phyloP scores from a whole-genome alignment of 2,888 invertebrate species.

The Epistrophe grossulariae region DNA sequence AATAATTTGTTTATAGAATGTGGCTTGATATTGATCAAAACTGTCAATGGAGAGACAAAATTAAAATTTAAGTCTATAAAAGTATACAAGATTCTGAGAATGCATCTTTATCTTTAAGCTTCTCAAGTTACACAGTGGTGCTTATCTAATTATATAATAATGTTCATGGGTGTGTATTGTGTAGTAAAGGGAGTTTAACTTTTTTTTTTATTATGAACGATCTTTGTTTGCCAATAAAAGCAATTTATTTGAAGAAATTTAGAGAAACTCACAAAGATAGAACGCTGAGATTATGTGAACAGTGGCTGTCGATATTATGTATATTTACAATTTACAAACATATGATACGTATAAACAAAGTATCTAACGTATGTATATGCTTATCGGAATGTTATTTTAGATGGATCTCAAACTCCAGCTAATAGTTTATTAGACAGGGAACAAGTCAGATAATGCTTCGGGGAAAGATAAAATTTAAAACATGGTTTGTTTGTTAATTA shows the following conservation, averaged over 20 bases:
- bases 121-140: constrained; percentile 22
- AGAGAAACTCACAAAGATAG: not conserved
- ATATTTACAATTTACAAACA: too few species aligned
- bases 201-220: constrained; percentile 2
- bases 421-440: too few species aligned
- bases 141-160: not conserved
- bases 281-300: not conserved
- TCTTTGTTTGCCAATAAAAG: not conserved
- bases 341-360: too few species aligned
- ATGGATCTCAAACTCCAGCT: not conserved
- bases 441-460: too few species aligned
- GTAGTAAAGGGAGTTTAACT: not conserved
- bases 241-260: not conserved
- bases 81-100: constrained; percentile 40
- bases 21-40: constrained; percentile 52
- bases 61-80: constrained; percentile 43
- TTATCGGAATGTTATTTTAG: too few species aligned
- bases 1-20: constrained; percentile 37
- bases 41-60: constrained; percentile 54
- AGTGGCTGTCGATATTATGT: not conserved
- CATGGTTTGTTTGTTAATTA: too few species aligned
- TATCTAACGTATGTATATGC: too few species aligned
- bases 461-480: too few species aligned
- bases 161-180: not conserved
- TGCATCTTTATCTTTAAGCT: constrained; percentile 17